A percentile compares a stretch with the other conserved stretches of the same genome.
phyloP scores from a whole-genome alignment of 2,113 vertebrate genomes.

The Ovis canadensis region DNA sequence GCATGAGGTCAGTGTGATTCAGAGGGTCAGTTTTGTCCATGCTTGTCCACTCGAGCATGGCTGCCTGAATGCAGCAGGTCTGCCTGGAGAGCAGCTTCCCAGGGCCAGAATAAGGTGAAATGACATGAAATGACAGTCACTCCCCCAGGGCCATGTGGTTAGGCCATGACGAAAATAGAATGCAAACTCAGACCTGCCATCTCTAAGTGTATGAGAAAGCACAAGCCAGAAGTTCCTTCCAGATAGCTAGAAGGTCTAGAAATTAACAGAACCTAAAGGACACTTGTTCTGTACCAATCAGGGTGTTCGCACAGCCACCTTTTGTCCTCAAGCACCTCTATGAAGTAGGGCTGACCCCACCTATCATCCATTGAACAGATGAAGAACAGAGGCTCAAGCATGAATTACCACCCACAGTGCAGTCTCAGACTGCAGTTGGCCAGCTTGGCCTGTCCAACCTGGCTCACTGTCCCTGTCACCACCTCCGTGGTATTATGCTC shows the following conservation, averaged over 20 bases:
- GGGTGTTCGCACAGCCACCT: fast-evolving
- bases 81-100: background rate
- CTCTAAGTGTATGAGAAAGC: background rate
- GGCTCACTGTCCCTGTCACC: background rate
- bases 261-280: background rate
- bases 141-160: background rate
- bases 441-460: background rate
- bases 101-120: background rate
- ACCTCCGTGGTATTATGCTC: background rate
- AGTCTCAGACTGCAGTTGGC: background rate
- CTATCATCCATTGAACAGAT: background rate
- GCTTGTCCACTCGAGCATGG: fast-evolving
- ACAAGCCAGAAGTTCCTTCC: background rate
- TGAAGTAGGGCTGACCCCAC: too few species aligned
- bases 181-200: background rate
- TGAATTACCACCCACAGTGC: fast-evolving
- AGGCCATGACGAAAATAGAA: background rate
- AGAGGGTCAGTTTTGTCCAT: fast-evolving
- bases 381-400: background rate
- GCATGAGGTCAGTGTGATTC: conserved; percentile 75
- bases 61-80: background rate
- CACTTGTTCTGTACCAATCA: background rate
- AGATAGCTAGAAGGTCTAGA: background rate
- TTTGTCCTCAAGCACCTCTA: fast-evolving
- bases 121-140: background rate